Percentiles rank a stretch among this genome's conserved stretches.
Conservation (phyloP, 2,113 vertebrate species). For the Gopherus evgoodei region DNA sequence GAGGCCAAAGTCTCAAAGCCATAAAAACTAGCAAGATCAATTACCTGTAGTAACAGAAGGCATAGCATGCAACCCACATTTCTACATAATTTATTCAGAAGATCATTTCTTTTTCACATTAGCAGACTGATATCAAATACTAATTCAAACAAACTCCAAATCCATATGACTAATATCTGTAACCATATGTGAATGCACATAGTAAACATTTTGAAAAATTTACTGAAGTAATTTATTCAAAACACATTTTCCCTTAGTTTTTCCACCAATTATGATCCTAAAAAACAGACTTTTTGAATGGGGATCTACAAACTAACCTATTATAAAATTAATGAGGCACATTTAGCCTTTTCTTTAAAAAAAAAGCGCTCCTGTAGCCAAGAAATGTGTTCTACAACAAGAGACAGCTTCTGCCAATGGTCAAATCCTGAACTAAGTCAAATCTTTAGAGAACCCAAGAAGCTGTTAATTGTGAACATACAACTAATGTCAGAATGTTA, state of each 20-base stretch:
- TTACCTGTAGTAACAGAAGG: conserved; percentile 20
- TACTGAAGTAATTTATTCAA: not conserved
- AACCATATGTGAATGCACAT: not conserved
- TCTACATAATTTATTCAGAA: conserved; percentile 40
- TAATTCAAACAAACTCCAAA: conserved; percentile 38
- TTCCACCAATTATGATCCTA: not conserved
- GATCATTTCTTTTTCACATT: conserved; percentile 57
- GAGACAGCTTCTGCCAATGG: not conserved
- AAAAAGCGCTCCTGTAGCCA: too few species aligned
- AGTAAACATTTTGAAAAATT: not conserved
- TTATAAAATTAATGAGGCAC: not conserved
- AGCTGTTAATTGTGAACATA: not conserved
- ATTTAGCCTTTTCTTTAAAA: not conserved
- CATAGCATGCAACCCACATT: conserved; percentile 38
- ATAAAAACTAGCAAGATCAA: conserved; percentile 47
- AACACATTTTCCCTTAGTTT: not conserved
- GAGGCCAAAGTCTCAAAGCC: conserved; percentile 60
- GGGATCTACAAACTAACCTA: not conserved
- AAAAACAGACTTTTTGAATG: not conserved
- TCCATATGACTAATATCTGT: conserved; percentile 30
- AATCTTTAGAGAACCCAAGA: not conserved
- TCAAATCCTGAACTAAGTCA: not conserved
- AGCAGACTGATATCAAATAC: conserved; percentile 60
- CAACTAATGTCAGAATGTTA: not conserved
- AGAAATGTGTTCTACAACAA: not conserved